Conservation (phyloP, 2,888 invertebrate species). For the Hecatera dysodea region DNA sequence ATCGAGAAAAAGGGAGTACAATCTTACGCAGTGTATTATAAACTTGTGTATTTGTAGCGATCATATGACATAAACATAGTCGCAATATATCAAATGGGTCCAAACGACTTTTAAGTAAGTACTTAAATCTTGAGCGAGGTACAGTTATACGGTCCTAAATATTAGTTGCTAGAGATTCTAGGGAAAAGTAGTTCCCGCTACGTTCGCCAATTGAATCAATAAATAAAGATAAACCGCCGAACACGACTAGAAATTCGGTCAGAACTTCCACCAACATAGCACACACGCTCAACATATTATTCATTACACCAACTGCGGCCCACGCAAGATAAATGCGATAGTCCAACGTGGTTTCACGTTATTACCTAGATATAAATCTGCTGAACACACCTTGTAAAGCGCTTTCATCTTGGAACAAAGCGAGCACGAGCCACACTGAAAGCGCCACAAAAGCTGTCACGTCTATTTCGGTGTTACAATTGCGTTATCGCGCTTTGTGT, state of each 20-base stretch:
- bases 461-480: conserved; percentile 51
- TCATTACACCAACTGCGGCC: conserved; percentile 57
- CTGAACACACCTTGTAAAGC: conserved; percentile 44
- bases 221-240: conserved; percentile 30
- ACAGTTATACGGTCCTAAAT: neutral
- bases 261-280: conserved; percentile 18
- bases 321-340: conserved; percentile 54
- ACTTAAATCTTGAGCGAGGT: neutral
- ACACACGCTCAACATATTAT: conserved; percentile 52
- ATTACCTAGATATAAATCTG: conserved; percentile 58
- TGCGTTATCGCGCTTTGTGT: conserved; percentile 50
- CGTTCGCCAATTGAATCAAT: conserved; percentile 26
- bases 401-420: conserved; percentile 60
- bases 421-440: conserved; percentile 41
- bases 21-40: too few relatives aligned
- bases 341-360: conserved; percentile 54
- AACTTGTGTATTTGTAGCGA: too few relatives aligned
- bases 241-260: conserved; percentile 22
- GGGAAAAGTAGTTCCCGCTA: too few relatives aligned
- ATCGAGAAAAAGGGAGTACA: too few relatives aligned
- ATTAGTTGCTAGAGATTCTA: neutral
- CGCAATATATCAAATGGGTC: neutral
- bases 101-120: neutral
- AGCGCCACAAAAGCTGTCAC: conserved; percentile 58
- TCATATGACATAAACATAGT: neutral